Evolutionary conservation across 2,888 invertebrate genomes (phyloP).

Genomic region (Neoitamus cyanurus): DNA sequence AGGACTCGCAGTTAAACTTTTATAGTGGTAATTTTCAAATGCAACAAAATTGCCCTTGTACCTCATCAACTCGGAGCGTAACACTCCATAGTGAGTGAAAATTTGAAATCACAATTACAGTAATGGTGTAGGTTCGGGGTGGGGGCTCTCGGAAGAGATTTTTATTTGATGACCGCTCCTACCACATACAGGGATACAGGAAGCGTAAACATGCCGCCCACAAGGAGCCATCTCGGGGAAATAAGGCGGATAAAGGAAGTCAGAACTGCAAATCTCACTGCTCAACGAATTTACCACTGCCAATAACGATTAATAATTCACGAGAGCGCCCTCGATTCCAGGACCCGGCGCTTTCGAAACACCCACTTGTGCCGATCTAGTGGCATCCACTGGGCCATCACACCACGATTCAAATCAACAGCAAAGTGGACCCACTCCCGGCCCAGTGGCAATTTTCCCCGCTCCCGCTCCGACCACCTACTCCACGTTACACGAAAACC

Average conservation of each 20-base stretch:
- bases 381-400: not conserved
- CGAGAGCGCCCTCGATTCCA: conserved; percentile 44
- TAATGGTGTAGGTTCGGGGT: not conserved
- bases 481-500: not conserved
- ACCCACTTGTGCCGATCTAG: conserved; percentile 15
- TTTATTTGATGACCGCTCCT: conserved; percentile 11
- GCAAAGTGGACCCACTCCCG: conserved; percentile 23
- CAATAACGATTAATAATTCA: conserved; percentile 48
- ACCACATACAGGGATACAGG: not conserved
- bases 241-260: conserved; percentile 20
- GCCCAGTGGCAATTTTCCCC: not conserved
- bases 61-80: not conserved
- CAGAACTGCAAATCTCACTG: conserved; percentile 36
- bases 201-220: not conserved
- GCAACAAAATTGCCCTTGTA: conserved; percentile 10
- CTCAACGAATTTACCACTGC: conserved; percentile 42
- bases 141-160: not conserved
- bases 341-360: not conserved
- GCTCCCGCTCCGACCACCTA: not conserved
- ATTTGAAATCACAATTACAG: not conserved
- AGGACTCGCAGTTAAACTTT: not conserved
- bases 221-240: not conserved
- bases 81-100: not conserved
- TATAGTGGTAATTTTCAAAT: conserved; percentile 9
- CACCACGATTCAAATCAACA: conserved; percentile 42